A percentile compares a stretch with the other conserved stretches of the same genome.
These are phyloP conservation scores for Chrysopilus asiliformis DNA, from an alignment of 2,888 invertebrate genomes.

Conservation along the genomic window DNA sequence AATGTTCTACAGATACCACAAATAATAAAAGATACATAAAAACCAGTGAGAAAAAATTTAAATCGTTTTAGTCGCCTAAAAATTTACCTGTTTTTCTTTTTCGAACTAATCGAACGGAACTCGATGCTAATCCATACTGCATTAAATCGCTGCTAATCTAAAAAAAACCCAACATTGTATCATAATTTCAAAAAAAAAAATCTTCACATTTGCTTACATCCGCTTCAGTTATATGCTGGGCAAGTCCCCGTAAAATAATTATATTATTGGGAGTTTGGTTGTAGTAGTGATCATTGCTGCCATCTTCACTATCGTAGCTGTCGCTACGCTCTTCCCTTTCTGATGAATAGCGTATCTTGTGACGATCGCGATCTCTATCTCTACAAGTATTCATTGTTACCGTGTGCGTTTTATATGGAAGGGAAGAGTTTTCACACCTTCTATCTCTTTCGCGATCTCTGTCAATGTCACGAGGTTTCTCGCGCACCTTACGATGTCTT, in stretches of 20 bases:
- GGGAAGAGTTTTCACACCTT: slow-evolving; percentile 8
- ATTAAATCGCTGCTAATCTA: slow-evolving; percentile 68
- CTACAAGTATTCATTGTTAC: background rate
- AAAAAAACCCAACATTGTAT: slow-evolving; percentile 6
- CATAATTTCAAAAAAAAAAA: slow-evolving; percentile 2
- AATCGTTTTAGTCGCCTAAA: too few species aligned
- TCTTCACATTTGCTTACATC: slow-evolving; percentile 43
- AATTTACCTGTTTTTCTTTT: slow-evolving; percentile 79
- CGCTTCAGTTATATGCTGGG: slow-evolving; percentile 61
- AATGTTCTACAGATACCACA: too few species aligned
- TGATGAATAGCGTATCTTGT: slow-evolving; percentile 17
- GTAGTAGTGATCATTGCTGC: slow-evolving; percentile 39
- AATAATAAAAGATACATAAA: too few species aligned
- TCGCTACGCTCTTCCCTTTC: slow-evolving; percentile 23
- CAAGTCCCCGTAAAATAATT: slow-evolving; percentile 60
- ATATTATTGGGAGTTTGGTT: slow-evolving; percentile 52
- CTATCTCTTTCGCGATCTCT: slow-evolving; percentile 17
- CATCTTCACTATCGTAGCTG: slow-evolving; percentile 27
- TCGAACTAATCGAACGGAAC: slow-evolving; percentile 69
- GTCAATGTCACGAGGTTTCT: slow-evolving; percentile 17
- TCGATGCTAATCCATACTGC: slow-evolving; percentile 58
- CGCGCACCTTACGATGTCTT: slow-evolving; percentile 15
- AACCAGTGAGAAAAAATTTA: too few species aligned
- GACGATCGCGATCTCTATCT: slow-evolving; percentile 11
- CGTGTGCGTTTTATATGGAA: background rate